These are phyloP conservation scores for Microtus pennsylvanicus DNA, from an alignment of 2,113 vertebrate species.

Conservation along the genomic window DNA sequence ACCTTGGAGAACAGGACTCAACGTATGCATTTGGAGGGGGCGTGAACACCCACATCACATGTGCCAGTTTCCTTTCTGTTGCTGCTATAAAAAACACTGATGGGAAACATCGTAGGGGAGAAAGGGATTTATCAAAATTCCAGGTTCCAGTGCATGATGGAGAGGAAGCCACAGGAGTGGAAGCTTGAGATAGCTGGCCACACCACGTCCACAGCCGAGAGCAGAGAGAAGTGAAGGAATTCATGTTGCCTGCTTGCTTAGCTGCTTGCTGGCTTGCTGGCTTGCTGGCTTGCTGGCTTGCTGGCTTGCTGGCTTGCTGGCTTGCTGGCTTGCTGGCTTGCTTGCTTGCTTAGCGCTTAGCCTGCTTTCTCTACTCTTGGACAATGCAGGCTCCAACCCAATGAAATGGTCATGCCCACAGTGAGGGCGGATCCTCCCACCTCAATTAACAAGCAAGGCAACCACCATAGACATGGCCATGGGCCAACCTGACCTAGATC, in stretches of 20 bases:
- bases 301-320: too few relatives aligned
- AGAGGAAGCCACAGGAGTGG: background rate
- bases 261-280: too few relatives aligned
- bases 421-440: background rate
- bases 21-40: background rate
- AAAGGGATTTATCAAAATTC: too few relatives aligned
- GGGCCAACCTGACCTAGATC: background rate
- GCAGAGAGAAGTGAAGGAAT: background rate
- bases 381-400: background rate
- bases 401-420: background rate
- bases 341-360: background rate
- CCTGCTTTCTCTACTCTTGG: background rate
- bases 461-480: background rate
- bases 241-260: background rate
- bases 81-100: background rate
- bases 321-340: too few relatives aligned
- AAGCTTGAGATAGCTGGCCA: too few relatives aligned
- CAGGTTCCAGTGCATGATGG: background rate
- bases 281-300: too few relatives aligned
- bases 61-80: background rate
- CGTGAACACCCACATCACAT: background rate
- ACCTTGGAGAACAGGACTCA: background rate
- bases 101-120: background rate
- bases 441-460: background rate
- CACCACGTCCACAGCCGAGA: background rate